Percentiles rank a stretch among this genome's conserved stretches.
Conservation (phyloP, 2,113 vertebrate species). For the Macquaria ambigua region DNA sequence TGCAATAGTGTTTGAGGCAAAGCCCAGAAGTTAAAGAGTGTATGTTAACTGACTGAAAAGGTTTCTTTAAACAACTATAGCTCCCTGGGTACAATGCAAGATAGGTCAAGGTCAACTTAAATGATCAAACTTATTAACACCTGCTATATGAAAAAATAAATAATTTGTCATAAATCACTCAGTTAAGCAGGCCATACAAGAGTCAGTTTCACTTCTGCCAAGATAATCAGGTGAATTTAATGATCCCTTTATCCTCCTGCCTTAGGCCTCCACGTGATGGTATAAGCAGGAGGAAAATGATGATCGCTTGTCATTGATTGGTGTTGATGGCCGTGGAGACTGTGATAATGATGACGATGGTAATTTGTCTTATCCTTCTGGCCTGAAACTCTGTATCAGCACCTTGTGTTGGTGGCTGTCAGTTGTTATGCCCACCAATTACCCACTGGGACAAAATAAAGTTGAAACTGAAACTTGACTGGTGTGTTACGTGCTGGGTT, state of each 20-base stretch:
- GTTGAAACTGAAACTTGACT: slow-evolving; percentile 20
- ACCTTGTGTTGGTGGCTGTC: slow-evolving; percentile 19
- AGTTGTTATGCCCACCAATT: background rate
- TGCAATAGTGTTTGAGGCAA: slow-evolving; percentile 2
- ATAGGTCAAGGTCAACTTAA: slow-evolving; percentile 2
- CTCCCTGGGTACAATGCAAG: background rate
- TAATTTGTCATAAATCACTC: slow-evolving; percentile 7
- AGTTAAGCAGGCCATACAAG: background rate
- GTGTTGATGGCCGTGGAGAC: slow-evolving; percentile 32
- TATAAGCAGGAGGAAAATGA: slow-evolving; percentile 40
- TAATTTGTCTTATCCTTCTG: slow-evolving; percentile 24
- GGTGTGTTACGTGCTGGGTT: slow-evolving; percentile 8
- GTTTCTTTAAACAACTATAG: slow-evolving; percentile 10
- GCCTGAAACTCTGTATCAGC: slow-evolving; percentile 34
- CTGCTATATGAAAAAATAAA: background rate
- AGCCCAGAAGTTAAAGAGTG: background rate
- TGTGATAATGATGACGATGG: slow-evolving; percentile 40
- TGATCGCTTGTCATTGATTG: slow-evolving; percentile 53
- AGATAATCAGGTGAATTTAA: slow-evolving; percentile 40
- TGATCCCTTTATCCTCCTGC: slow-evolving; percentile 30
- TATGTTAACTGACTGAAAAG: background rate
- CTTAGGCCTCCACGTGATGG: slow-evolving; percentile 35
- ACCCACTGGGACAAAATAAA: slow-evolving; percentile 12
- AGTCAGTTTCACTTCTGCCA: slow-evolving; percentile 24
- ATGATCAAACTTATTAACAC: slow-evolving; percentile 15